Conservation (phyloP, 1,140 invertebrate genomes). For the Oreohelix idahoensis region DNA sequence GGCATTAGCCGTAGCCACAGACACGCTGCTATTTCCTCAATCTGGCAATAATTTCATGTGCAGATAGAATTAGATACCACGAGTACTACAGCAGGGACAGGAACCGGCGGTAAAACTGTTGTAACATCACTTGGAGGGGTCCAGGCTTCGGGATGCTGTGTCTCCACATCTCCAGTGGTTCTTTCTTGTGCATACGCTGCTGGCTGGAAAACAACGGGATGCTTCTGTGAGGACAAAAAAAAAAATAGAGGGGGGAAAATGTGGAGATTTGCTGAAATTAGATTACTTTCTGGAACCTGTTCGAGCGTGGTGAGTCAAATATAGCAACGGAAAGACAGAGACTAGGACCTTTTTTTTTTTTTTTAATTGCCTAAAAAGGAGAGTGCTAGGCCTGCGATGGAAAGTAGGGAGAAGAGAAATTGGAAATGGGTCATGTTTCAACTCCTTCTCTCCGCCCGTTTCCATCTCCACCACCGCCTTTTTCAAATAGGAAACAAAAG, state of each 20-base stretch:
- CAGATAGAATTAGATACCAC: constrained; percentile 28
- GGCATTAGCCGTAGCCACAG: constrained; percentile 11
- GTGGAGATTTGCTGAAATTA: constrained; percentile 31
- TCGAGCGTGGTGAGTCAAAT: constrained; percentile 1
- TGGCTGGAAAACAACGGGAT: constrained; percentile 3
- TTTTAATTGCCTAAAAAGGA: too few relatives aligned
- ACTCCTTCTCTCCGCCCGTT: too few relatives aligned
- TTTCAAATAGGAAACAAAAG: too few relatives aligned
- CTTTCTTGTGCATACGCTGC: constrained; percentile 15
- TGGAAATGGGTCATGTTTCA: too few relatives aligned
- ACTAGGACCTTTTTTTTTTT: too few relatives aligned
- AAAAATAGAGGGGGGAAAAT: not conserved
- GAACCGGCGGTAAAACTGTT: not conserved
- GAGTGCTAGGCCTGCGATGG: too few relatives aligned
- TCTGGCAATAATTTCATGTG: constrained; percentile 33
- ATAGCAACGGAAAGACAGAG: too few relatives aligned
- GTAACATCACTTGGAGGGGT: not conserved
- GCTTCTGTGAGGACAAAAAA: not conserved
- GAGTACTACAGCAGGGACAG: not conserved
- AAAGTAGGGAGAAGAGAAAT: too few relatives aligned
- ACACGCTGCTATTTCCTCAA: not conserved
- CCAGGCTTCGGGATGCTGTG: not conserved
- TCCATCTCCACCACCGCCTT: too few relatives aligned
- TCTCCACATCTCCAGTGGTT: too few relatives aligned
- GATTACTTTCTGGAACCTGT: constrained; percentile 24